A percentile compares a stretch with the other conserved stretches of the same genome.
Evolutionary conservation across 2,888 invertebrate species (phyloP).

Genomic region (Lepeophtheirus nordmannii): DNA sequence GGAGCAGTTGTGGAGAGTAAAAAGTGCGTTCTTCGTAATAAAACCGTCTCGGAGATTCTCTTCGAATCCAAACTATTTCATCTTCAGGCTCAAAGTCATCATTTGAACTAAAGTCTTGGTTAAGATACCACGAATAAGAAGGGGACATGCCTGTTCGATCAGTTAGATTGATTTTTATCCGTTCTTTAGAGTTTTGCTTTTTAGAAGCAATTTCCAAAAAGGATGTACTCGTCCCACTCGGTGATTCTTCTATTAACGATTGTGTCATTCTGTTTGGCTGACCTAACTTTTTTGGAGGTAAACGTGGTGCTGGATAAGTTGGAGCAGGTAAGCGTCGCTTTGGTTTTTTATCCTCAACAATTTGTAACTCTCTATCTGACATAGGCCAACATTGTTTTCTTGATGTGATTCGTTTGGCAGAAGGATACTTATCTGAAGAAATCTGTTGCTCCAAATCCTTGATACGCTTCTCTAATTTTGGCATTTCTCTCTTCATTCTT

Average conservation of each 20-base stretch:
- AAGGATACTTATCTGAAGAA: neutral
- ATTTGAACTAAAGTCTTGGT: neutral
- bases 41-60: neutral
- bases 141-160: neutral
- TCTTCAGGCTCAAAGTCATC: slow-evolving; percentile 5
- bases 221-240: neutral
- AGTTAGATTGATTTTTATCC: neutral
- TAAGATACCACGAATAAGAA: neutral
- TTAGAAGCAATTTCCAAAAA: slow-evolving; percentile 5
- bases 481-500: neutral
- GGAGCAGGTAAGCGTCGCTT: neutral
- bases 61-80: slow-evolving; percentile 2
- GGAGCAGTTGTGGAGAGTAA: neutral
- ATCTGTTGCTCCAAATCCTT: neutral
- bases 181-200: neutral
- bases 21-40: neutral
- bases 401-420: neutral
- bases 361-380: slow-evolving; percentile 2
- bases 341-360: neutral
- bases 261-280: neutral
- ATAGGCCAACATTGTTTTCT: neutral
- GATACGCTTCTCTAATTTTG: neutral
- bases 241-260: neutral
- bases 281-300: neutral
- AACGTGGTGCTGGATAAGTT: neutral